phyloP scores from a whole-genome alignment of 2,888 invertebrate species.

The Matsumyia berberina region DNA sequence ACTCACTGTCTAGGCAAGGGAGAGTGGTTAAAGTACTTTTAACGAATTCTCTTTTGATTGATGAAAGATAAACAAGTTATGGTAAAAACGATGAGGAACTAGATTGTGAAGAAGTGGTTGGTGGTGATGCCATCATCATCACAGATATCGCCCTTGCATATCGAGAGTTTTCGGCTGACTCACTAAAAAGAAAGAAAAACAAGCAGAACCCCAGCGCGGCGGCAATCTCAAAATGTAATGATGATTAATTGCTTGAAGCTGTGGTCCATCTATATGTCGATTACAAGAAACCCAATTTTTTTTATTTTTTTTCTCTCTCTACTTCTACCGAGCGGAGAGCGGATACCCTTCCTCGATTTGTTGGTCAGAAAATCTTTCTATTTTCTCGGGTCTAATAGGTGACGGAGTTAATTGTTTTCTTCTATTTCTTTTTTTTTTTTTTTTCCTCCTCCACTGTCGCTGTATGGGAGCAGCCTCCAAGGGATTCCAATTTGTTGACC shows the following conservation, averaged over 20 bases:
- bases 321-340: not conserved
- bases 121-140: constrained; percentile 62
- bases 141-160: constrained; percentile 20
- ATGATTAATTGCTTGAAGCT: constrained; percentile 72
- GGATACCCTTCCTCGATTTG: not conserved
- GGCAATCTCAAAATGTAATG: constrained; percentile 70
- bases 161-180: not conserved
- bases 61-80: constrained; percentile 75
- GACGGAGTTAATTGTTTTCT: constrained; percentile 72
- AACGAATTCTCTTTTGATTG: constrained; percentile 64
- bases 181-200: constrained; percentile 13
- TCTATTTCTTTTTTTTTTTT: too few species aligned
- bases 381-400: constrained; percentile 59
- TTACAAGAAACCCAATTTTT: constrained; percentile 72
- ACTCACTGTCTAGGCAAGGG: constrained; percentile 26
- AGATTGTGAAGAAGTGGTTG: constrained; percentile 37
- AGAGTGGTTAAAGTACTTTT: constrained; percentile 59
- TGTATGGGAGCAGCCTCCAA: constrained; percentile 24
- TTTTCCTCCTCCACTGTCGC: constrained; percentile 5
- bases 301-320: constrained; percentile 35
- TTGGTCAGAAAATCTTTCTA: constrained; percentile 40
- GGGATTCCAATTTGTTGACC: constrained; percentile 48
- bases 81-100: constrained; percentile 53
- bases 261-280: constrained; percentile 63
- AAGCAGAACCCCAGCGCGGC: constrained; percentile 13